Base-by-base conservation (phyloP, 2,797 vertebrate species). In the Myotis pilosus region DNA sequence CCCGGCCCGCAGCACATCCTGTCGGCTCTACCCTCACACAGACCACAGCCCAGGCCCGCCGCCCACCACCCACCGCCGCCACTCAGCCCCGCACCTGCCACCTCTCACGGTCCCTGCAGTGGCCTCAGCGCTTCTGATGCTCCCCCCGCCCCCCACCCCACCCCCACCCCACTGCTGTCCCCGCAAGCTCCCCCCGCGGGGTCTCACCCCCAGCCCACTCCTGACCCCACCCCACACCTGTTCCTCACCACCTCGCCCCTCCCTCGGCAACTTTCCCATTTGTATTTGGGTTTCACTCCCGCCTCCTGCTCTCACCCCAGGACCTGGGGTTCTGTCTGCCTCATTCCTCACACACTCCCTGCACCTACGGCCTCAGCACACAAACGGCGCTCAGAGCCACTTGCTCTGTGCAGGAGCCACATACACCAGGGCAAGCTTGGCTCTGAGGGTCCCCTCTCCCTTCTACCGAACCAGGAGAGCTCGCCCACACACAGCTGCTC, bases 381-480 rank as follows among this genome's bases (percentile, higher is more conserved):
- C 0, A 25, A 30, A 30, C 17, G 10, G 44, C 12, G 38, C 30
- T 15, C 78, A 23, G 0, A 22, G 41, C 0, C 15, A 22, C 44
- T 30, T 28, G 10, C 6, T 4, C 2, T 0, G 0, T 2, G 4
- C 13, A 0, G 3, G 22, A 16, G 47, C 22, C 5, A 12, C 41
- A 9, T 0, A 2, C 17, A 12, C 15, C 0, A 16, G 44, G 0
- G 1, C 2, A 3, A 17, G 55, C 68, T 0, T 4, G 0, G 22
- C n/a, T 11, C 78, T 12, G 0, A 4, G 55, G 49, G 3, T 2
- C 44, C 33, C 44, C 9, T 28, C 1, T n/a, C 13, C 62, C 23
- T 3, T 8, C 66, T 44, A 22, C 16, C 28, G 57, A 13, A 47
- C 3, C 4, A 4, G 36, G 64, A 60, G 53, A 5, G 2, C 55